Evolutionary conservation across 1,140 invertebrate genomes (phyloP), one percentile per base, ranked within the genome.

Genomic region (Coptotermes formosanus): DNA sequence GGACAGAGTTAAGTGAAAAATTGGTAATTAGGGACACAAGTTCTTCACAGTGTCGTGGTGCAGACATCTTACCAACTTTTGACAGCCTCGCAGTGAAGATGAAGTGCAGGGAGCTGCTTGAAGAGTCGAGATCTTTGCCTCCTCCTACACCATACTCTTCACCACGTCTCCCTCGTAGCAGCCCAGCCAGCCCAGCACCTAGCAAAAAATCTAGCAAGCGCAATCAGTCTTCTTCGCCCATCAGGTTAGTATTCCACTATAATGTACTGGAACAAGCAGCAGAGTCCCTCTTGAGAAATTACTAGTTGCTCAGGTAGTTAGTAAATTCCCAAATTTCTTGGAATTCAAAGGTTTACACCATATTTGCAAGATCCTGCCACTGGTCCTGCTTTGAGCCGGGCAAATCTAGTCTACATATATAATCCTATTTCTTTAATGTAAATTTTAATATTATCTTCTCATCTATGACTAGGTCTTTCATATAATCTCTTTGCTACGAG

Each of bases 211-310:
- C 83, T n/a, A 92, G 93, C 64, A 94, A 95, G 89, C 91, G 95
- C 85, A 95, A 96, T 85, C 95, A 95, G 69, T 96, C 95, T 14
- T 95, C 95, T 6, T 97, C 95, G 21, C 96, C 96, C 19, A 96
- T 96, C 88, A 92, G 96, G 89, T 88, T 84, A 84, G 30, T 75
- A n/a, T 30, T 30, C 8, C 64, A 75, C 55, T 59, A 23, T 59
- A 59, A 59, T 6, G 3, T 59, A 23, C 55, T 59, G 14, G 1
- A 59, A 23, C 3, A 59, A 59, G 55, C 21, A 59, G 55, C 38
- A 38, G 38, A 38, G 38, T 4, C 38, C 38, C 38, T 38, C 38
- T 38, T 38, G 38, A 38, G 38, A 38, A 38, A 38, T 4, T 38
- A 38, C 38, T 38, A 38, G 38, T 38, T 38, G 38, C 38, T 38